Percentiles rank a stretch among this genome's conserved stretches.
These are phyloP conservation scores for Corvus cornix DNA, from an alignment of 2,113 vertebrate genomes.

Conservation along the genomic window DNA sequence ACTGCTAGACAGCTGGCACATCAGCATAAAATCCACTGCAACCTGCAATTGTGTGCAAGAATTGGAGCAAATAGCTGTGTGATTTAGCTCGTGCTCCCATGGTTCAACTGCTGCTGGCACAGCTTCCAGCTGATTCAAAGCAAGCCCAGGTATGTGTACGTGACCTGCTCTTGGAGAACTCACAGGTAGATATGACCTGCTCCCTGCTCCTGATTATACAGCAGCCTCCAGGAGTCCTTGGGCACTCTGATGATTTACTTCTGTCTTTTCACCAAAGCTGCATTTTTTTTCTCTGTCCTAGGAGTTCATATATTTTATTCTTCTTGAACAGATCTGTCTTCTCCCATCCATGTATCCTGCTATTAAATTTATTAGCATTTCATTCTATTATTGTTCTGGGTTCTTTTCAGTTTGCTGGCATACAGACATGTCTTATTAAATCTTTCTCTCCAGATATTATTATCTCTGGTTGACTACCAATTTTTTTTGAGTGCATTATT, in stretches of 20 bases:
- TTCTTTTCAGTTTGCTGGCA: background rate
- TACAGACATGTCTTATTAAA: background rate
- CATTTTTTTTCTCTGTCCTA: background rate
- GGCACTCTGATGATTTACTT: background rate
- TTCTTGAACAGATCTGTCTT: background rate
- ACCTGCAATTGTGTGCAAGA: background rate
- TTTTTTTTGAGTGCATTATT: background rate
- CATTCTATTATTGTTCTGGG: background rate
- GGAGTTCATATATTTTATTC: background rate
- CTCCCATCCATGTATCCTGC: background rate
- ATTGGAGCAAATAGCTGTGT: constrained; percentile 29
- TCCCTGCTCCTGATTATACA: background rate
- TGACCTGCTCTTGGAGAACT: constrained; percentile 7
- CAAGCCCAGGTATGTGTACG: background rate
- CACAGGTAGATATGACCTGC: constrained; percentile 24
- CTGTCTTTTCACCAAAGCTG: background rate
- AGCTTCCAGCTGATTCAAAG: constrained; percentile 41
- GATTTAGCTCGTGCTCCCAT: background rate
- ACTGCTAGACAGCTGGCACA: background rate
- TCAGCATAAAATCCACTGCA: constrained; percentile 9
- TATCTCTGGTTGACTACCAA: background rate
- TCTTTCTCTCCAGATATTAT: background rate
- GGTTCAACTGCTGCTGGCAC: background rate
- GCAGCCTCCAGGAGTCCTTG: constrained; percentile 2
- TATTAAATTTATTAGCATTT: background rate